Conservation (phyloP, 2,888 invertebrate genomes). For the Diplazon laetatorius region DNA sequence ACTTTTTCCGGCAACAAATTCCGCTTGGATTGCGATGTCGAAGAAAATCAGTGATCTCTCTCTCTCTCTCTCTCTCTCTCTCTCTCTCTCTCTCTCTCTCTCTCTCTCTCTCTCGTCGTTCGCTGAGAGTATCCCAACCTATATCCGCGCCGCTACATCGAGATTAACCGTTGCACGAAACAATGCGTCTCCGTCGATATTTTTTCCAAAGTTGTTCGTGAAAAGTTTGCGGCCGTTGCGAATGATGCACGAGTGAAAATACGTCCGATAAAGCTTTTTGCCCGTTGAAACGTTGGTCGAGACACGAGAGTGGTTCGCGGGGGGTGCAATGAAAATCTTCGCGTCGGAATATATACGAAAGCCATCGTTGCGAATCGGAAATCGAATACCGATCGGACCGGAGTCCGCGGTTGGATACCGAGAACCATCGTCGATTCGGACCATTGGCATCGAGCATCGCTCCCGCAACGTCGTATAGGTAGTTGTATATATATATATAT, state of each 20-base stretch:
- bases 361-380: conserved; percentile 53
- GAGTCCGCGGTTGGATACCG: conserved; percentile 49
- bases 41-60: too few relatives aligned
- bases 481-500: too few relatives aligned
- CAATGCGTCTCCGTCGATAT: conserved; percentile 23
- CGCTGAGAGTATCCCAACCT: conserved; percentile 10
- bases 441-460: too few relatives aligned
- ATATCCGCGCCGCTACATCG: too few relatives aligned
- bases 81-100: too few relatives aligned
- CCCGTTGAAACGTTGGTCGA: conserved; percentile 23
- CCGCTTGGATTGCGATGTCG: conserved; percentile 15
- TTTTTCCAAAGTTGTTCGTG: conserved; percentile 30
- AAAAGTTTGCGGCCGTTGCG: conserved; percentile 33
- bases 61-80: too few relatives aligned
- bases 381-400: conserved; percentile 60
- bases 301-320: conserved; percentile 40
- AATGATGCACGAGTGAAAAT: conserved; percentile 42
- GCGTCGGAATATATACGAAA: conserved; percentile 9
- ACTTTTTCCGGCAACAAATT: conserved; percentile 36
- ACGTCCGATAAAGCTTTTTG: conserved; percentile 14
- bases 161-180: conserved; percentile 14
- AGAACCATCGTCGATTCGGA: too few relatives aligned
- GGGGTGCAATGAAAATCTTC: conserved; percentile 31
- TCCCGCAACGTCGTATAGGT: too few relatives aligned
- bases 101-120: not conserved